phyloP scores from a whole-genome alignment of 2,113 vertebrate species.

The Melanocharis versteri region DNA sequence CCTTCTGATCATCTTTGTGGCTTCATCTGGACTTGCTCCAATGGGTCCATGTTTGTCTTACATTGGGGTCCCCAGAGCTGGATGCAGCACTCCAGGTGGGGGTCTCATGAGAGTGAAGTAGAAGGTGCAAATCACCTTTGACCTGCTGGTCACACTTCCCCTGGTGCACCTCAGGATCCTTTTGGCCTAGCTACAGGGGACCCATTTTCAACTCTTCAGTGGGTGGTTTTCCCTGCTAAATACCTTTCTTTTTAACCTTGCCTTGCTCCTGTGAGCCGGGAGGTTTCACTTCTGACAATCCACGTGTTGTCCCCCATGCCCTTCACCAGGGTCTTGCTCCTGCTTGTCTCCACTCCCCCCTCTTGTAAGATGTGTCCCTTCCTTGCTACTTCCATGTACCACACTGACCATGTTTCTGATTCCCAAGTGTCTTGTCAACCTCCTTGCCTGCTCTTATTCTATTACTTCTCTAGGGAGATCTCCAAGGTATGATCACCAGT shows the following conservation, averaged over 20 bases:
- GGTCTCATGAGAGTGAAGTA: not conserved
- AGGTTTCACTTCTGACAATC: not conserved
- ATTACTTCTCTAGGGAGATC: not conserved
- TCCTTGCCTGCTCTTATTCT: not conserved
- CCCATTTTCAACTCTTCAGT: not conserved
- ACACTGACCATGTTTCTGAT: not conserved
- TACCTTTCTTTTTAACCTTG: not conserved
- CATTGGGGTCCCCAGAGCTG: accelerated
- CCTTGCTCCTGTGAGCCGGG: not conserved
- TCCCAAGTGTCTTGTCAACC: not conserved
- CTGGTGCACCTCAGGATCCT: not conserved
- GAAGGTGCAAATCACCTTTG: not conserved
- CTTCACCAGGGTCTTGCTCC: not conserved
- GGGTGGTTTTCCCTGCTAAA: not conserved
- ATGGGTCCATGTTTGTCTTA: no score
- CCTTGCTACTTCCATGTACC: not conserved
- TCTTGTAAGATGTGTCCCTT: not conserved
- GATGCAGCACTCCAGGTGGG: not conserved
- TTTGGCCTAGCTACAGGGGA: not conserved
- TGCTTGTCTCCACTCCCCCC: not conserved
- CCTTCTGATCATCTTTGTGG: not conserved
- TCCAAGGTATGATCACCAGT: not conserved
- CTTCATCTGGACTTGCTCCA: not conserved
- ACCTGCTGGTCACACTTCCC: not conserved
- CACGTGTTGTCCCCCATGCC: not conserved